Evolutionary conservation across 2,888 invertebrate species (phyloP).

Genomic region (Ephialtes manifestator): DNA sequence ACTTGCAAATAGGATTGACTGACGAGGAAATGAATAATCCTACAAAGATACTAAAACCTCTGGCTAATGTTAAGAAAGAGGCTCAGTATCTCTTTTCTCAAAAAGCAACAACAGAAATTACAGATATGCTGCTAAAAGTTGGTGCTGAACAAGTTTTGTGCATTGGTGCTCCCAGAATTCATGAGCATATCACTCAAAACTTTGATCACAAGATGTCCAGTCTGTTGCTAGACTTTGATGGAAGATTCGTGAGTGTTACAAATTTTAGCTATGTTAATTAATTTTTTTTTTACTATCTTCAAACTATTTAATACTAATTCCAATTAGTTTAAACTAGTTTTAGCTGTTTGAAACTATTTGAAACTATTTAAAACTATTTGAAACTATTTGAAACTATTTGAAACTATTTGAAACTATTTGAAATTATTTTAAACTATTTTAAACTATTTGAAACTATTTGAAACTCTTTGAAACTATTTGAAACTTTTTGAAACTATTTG

Average conservation of each 20-base stretch:
- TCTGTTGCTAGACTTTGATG: slow-evolving; percentile 94
- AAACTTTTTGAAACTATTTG: too few relatives aligned
- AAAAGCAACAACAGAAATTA: slow-evolving; percentile 89
- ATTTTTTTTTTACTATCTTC: neutral
- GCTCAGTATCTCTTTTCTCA: slow-evolving; percentile 95
- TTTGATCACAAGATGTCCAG: slow-evolving; percentile 86
- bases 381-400: too few relatives aligned
- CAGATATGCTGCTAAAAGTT: slow-evolving; percentile 88
- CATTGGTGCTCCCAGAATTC: slow-evolving; percentile 94
- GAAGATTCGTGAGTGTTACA: slow-evolving; percentile 88
- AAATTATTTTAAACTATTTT: too few relatives aligned
- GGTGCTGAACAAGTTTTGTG: slow-evolving; percentile 90
- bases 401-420: too few relatives aligned
- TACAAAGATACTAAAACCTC: slow-evolving; percentile 90
- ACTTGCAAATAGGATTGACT: slow-evolving; percentile 87
- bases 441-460: too few relatives aligned
- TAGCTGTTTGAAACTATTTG: too few relatives aligned
- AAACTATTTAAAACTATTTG: too few relatives aligned
- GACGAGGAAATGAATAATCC: slow-evolving; percentile 89
- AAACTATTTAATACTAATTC: too few relatives aligned
- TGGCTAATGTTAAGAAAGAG: slow-evolving; percentile 92
- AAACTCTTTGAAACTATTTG: too few relatives aligned
- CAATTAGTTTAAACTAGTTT: too few relatives aligned
- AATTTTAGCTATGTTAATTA: neutral
- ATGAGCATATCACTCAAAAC: slow-evolving; percentile 88